Evolutionary conservation across 1,140 invertebrate species (phyloP), one percentile per base, ranked within the genome.

Genomic region (Heliconius hewitsoni): DNA sequence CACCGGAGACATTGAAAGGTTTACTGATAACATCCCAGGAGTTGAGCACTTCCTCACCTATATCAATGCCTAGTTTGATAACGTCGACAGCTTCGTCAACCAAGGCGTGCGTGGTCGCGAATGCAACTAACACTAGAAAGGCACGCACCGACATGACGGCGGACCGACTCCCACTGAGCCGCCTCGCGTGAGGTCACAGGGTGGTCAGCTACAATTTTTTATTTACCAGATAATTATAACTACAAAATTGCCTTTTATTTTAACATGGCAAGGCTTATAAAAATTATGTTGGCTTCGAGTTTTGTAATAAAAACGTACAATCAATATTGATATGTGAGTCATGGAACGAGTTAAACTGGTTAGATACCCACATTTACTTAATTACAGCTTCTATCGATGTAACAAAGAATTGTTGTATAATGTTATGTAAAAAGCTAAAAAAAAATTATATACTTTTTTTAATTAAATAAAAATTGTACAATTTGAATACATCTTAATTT

Each of bases 11-110:
- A 16, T 96, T 95, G 13, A 95, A 94, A 9, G 94, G 92, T 81
- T 95, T 91, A 5, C 93, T 94, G 11, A 97, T 93, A 27, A 96
- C 84, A 60, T 96, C 95, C 96, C 96, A 96, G 3, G 96, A 95
- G 77, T 96, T 96, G 0, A 96, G 85, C 13, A 96, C 87, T 1
- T 96, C 95, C 6, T 95, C 93, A 4, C 95, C 90, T 2, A 96
- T 94, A 74, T 96, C 96, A 73, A 96, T 96, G 13, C 95, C 95
- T 8, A 97, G 92, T 81, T 95, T 93, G 1, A 97, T 82, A 0
- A 97, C 92, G 80, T 97, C 96, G 11, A 96, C 82, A 0, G 96
- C 94, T 72, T 96, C 96, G 74, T 95, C 94, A 8, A 96, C 91
- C 30, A 96, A 75, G 9, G 92, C 93, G 78, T 74, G 90, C 74